Percentiles rank a stretch among this genome's conserved stretches.
These are phyloP conservation scores for Calameuta idolon DNA, from an alignment of 2,888 invertebrate genomes.

Conservation along the genomic window DNA sequence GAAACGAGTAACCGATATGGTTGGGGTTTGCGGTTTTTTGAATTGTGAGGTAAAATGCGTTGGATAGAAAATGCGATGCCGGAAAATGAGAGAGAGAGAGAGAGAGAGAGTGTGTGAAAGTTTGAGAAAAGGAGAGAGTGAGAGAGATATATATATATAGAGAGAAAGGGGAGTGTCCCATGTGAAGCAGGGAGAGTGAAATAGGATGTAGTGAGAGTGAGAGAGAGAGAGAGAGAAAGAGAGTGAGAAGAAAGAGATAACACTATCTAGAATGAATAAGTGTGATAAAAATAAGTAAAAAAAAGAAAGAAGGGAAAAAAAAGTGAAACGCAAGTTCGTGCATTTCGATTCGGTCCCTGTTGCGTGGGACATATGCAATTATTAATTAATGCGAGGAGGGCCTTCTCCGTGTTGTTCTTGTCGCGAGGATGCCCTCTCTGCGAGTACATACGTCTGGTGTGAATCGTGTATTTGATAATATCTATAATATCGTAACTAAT, in stretches of 20 bases:
- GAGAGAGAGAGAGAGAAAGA: constrained; percentile 9
- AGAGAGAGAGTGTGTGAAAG: constrained; percentile 16
- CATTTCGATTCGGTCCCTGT: neutral
- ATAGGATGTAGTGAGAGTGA: neutral
- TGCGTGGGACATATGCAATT: neutral
- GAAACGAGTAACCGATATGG: no score
- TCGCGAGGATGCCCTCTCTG: neutral
- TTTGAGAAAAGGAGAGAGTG: constrained; percentile 11
- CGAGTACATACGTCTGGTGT: constrained; percentile 5
- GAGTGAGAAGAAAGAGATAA: constrained; percentile 1
- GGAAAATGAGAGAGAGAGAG: neutral
- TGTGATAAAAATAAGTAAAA: no score
- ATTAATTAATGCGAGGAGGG: no score
- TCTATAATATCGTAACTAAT: constrained; percentile 1
- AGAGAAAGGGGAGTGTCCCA: constrained; percentile 25
- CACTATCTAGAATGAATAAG: no score
- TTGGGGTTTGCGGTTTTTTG: no score
- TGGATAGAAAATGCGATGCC: neutral
- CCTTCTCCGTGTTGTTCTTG: neutral
- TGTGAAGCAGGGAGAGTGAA: neutral
- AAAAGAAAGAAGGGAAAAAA: no score
- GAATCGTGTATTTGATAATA: constrained; percentile 26
- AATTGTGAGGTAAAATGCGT: no score
- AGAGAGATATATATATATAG: constrained; percentile 22
- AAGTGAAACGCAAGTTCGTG: no score